These are phyloP conservation scores for Phymanthus crucifer DNA, from an alignment of 92 coral and sea anemone species.

Conservation along the genomic window DNA sequence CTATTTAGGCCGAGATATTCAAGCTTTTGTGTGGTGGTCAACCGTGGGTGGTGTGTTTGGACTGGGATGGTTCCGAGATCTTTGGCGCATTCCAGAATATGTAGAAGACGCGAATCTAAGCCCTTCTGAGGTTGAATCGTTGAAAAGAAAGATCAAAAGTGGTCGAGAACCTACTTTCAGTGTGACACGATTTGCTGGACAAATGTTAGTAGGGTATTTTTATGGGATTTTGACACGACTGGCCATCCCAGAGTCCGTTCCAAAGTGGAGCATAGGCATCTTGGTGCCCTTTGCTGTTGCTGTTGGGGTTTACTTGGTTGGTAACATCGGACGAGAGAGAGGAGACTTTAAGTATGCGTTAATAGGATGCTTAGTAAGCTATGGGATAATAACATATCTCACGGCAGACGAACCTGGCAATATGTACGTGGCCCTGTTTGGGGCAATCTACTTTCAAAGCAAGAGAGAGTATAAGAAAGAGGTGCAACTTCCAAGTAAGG, in stretches of 20 bases:
- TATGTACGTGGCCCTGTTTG: constrained; percentile 90
- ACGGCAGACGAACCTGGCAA: constrained; percentile 86
- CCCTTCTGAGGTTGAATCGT: constrained; percentile 58
- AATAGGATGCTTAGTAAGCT: constrained; percentile 62
- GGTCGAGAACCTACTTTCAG: constrained; percentile 87
- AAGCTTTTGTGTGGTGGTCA: constrained; percentile 99
- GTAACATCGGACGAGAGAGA: constrained; percentile 92
- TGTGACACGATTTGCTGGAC: constrained; percentile 85
- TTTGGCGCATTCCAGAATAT: constrained; percentile 96
- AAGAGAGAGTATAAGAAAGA: constrained; percentile 72
- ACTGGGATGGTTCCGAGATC: constrained; percentile 95
- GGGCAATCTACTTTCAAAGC: constrained; percentile 79
- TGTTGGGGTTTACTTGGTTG: constrained; percentile 91
- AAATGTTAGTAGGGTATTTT: constrained; percentile 95
- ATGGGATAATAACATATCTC: constrained; percentile 63
- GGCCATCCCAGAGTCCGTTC: constrained; percentile 85
- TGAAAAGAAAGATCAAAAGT: constrained; percentile 67
- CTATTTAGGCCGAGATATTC: constrained; percentile 92
- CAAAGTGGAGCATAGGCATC: constrained; percentile 72
- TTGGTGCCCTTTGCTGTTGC: constrained; percentile 94
- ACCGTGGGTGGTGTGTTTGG: constrained; percentile 96
- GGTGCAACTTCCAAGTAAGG: constrained; percentile 44
- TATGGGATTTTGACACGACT: constrained; percentile 89
- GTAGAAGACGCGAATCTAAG: constrained; percentile 94
- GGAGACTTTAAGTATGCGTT: constrained; percentile 89